Evolutionary conservation across 2,797 vertebrate genomes (phyloP), one percentile per base, ranked within the genome.

Genomic region (Gambusia yucatana): DNA sequence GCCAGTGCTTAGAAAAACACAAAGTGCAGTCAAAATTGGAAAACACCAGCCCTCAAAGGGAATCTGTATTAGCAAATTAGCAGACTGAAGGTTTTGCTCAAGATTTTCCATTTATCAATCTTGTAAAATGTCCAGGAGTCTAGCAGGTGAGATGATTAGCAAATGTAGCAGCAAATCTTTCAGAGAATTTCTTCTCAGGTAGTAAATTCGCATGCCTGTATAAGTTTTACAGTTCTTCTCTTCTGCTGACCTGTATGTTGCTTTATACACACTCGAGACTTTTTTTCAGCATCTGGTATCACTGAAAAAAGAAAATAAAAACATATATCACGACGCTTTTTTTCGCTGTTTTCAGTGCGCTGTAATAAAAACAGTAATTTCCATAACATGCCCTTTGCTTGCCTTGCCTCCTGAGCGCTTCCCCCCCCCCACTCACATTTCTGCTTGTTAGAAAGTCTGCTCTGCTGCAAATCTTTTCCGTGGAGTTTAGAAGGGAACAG

Each of bases 351-450:
- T 61, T 63, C 57, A 22, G 28, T 17, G 16, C 17, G 28, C 43
- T 46, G 73, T n/a, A 30, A 63, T 63, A 16, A 46, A 75, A 75
- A 63, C 43, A 16, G 17, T 46, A 3, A 63, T 75, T 63, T 75
- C 17, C 41, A 61, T 63, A 22, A 52, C 28, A 52, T 73, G 41
- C 22, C 33, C 36, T 73, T 47, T 46, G 74, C 74, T 33, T 47
- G 74, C 57, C 41, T 30, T 30, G n/a, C 74, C 16, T 75, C 41
- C 43, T 63, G 25, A 10, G 3, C 0, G 16, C 16, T 5, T 20
- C 22, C 22, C 2, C 28, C 22, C 22, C 50, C 22, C 1, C 69
- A 30, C 39, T 75, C 55, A 22, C n/a, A 44, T 44, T 46, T 75
- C 73, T 44, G 55, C 8, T 11, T 30, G n/a, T 22, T n/a, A 43